Percentiles rank a stretch among this genome's conserved stretches.
phyloP scores from a whole-genome alignment of 2,113 vertebrate species.

The Pangasianodon gigas region DNA sequence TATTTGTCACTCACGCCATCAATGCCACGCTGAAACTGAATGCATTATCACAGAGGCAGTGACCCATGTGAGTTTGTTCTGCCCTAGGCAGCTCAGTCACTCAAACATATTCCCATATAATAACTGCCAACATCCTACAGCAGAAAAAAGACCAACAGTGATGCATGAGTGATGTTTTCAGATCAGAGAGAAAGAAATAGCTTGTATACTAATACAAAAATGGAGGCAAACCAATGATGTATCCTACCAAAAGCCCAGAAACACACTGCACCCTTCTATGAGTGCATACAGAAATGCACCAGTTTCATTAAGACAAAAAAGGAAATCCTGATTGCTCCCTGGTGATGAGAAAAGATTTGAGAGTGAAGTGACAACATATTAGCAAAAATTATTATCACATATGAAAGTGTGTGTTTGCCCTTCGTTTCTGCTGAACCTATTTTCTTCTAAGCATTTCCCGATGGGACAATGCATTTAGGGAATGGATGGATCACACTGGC shows the following conservation, averaged over 20 bases:
- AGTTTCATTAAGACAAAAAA: not conserved
- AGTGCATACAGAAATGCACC: not conserved
- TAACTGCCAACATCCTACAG: conserved; percentile 12
- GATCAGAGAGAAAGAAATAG: not conserved
- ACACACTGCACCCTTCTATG: not conserved
- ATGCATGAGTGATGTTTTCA: not conserved
- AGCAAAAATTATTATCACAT: not conserved
- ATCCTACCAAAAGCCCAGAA: not conserved
- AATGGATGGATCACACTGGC: conserved; percentile 7
- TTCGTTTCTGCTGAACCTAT: not conserved
- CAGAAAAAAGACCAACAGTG: not conserved
- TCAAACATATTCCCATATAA: conserved; percentile 2
- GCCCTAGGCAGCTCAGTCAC: conserved; percentile 27
- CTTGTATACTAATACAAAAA: not conserved
- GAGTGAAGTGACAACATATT: not conserved
- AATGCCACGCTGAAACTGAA: conserved; percentile 44
- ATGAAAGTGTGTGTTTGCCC: not conserved
- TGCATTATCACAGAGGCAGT: conserved; percentile 28
- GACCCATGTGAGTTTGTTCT: conserved; percentile 30
- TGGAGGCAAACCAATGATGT: not conserved
- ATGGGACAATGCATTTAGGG: conserved; percentile 13
- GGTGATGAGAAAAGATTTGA: not conserved
- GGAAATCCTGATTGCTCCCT: not conserved
- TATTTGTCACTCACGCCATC: conserved; percentile 54
- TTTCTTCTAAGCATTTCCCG: not conserved